Base-by-base conservation (phyloP, 2,888 invertebrate genomes). In the Lithophane semibrunnea region DNA sequence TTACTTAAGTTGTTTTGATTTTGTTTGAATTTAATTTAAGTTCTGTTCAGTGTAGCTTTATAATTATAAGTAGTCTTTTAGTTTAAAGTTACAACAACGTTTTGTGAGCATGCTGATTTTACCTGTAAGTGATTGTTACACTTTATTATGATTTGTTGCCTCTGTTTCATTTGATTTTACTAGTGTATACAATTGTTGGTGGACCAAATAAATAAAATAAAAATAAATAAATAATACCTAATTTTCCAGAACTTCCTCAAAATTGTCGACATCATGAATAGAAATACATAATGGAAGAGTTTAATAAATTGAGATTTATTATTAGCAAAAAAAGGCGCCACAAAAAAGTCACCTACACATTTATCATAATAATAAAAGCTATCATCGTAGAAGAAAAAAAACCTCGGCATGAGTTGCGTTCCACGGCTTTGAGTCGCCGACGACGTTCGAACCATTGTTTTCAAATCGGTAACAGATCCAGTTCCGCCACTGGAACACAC, bases 401-500 rank as follows among this genome's bases (percentile, higher is more conserved):
- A 10, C 77, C 77, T 76, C 78, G n/a, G 85, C 92, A 91, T 93
- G 94, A 95, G 93, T 94, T 93, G 94, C 94, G 90, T 92, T 93
- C 91, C 78, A 89, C 84, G 86, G 90, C 94, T 94, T 95, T 92
- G 94, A 93, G 83, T 89, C 92, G 91, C 94, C 94, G 95, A 91
- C 94, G 88, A 89, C 90, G 86, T 86, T 89, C 86, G 71, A 79
- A 82, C 91, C 88, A 95, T 96, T 96, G 96, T 96, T 95, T 96
- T 93, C 94, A 91, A 94, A 94, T 94, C 93, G 92, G 93, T 94
- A 94, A 93, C 93, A 94, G 92, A 92, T 92, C 92, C 91, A 92
- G 93, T 92, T 92, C 94, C 94, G 96, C 95, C 94, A 95, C 94
- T 94, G 95, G 91, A 94, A 92, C 93, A 93, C 93, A 91, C 92